A percentile compares a stretch with the other conserved stretches of the same genome.
phyloP scores from a whole-genome alignment of 2,888 invertebrate genomes.

The Pyrocoelia pectoralis region DNA sequence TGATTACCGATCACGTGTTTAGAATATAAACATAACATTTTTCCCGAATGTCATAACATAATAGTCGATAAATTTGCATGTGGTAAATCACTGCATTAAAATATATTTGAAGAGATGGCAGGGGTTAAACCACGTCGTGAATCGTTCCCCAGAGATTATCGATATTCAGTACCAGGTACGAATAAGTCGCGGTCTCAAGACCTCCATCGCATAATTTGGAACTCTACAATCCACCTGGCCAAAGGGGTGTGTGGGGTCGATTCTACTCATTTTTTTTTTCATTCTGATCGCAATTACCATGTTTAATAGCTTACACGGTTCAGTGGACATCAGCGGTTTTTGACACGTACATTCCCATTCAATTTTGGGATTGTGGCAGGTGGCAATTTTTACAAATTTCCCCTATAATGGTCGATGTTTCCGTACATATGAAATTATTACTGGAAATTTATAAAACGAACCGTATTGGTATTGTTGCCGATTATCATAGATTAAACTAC shows the following conservation, averaged over 20 bases:
- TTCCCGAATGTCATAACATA: conserved; percentile 24
- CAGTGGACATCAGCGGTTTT: conserved; percentile 32
- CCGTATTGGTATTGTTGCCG: too few species aligned
- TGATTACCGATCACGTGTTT: conserved; percentile 2
- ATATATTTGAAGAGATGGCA: conserved; percentile 43
- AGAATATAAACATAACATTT: conserved; percentile 21
- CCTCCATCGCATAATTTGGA: conserved; percentile 29
- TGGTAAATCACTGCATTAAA: conserved; percentile 44
- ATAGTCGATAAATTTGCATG: conserved; percentile 44
- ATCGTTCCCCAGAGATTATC: conserved; percentile 49
- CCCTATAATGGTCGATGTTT: too few species aligned
- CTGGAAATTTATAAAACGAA: too few species aligned
- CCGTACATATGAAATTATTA: too few species aligned
- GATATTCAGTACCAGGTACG: conserved; percentile 58
- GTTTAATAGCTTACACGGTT: conserved; percentile 50
- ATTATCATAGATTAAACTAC: too few species aligned
- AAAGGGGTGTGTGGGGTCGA: conserved; percentile 23
- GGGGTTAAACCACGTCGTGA: conserved; percentile 37
- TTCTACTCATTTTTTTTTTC: conserved; percentile 20
- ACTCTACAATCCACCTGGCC: conserved; percentile 33
- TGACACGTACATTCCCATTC: conserved; percentile 22
- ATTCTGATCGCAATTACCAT: conserved; percentile 46
- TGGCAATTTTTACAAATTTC: neutral
- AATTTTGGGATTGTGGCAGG: conserved; percentile 11
- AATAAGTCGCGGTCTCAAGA: conserved; percentile 37